These are phyloP conservation scores for Emys orbicularis DNA, from an alignment of 2,797 vertebrate species.

Conservation along the genomic window DNA sequence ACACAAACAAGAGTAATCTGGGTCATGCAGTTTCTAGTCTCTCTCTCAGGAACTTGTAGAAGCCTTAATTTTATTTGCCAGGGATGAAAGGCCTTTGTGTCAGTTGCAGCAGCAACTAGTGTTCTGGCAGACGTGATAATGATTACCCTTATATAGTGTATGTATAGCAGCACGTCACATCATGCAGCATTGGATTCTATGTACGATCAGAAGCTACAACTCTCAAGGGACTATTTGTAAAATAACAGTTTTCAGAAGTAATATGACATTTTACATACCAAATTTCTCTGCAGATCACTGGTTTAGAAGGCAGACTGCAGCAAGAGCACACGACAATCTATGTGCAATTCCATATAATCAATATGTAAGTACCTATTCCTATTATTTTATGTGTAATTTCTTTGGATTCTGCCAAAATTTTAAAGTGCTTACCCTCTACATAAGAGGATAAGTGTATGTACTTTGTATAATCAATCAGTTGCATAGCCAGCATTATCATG, in stretches of 20 bases:
- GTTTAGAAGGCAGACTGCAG: background rate
- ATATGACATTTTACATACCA: constrained; percentile 8
- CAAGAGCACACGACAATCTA: background rate
- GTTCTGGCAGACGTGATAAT: background rate
- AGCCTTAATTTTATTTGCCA: background rate
- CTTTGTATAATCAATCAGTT: constrained; percentile 11
- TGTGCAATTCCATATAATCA: background rate
- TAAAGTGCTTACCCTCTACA: constrained; percentile 47
- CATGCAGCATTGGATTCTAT: background rate
- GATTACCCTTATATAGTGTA: background rate
- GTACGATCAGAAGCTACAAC: background rate
- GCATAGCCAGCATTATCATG: constrained; percentile 18
- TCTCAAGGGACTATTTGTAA: background rate
- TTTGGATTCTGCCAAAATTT: constrained; percentile 46
- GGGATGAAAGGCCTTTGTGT: background rate
- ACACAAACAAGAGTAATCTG: background rate
- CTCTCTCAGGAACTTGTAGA: background rate
- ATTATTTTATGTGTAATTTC: background rate
- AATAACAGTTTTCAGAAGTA: background rate
- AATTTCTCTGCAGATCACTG: background rate
- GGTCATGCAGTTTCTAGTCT: background rate
- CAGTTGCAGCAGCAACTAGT: background rate
- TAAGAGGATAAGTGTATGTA: background rate
- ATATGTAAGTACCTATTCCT: background rate
- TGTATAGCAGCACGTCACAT: fast-evolving